These are phyloP conservation scores for Lepidonotus clava DNA, from an alignment of 2,888 invertebrate species.

Conservation along the genomic window DNA sequence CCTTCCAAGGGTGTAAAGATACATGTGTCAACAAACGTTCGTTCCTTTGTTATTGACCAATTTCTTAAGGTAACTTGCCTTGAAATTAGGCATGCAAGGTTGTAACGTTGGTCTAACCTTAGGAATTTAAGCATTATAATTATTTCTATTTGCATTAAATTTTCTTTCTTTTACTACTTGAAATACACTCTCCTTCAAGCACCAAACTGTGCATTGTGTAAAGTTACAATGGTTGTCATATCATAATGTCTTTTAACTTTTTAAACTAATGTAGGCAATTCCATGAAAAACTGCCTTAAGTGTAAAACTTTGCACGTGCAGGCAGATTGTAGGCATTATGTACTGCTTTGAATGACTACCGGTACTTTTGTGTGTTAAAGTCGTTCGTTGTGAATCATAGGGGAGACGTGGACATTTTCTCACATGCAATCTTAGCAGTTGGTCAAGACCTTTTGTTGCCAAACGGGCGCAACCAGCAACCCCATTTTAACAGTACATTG, in stretches of 20 bases:
- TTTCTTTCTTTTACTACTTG: not conserved
- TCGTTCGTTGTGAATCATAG: not conserved
- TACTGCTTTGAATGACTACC: not conserved
- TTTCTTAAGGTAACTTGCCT: not conserved
- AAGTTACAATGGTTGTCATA: not conserved
- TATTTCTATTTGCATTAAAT: not conserved
- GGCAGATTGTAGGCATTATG: not conserved
- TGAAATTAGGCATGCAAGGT: too few relatives aligned
- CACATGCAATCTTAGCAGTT: too few relatives aligned
- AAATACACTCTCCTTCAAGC: not conserved
- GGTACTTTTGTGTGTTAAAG: not conserved
- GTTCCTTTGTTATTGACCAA: not conserved
- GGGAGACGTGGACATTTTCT: not conserved
- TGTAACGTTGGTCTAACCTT: too few relatives aligned
- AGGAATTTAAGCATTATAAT: not conserved
- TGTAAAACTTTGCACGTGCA: not conserved
- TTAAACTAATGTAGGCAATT: not conserved
- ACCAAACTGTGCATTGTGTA: not conserved
- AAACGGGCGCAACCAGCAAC: too few relatives aligned
- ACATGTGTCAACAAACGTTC: not conserved
- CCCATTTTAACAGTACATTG: too few relatives aligned
- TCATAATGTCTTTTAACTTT: not conserved
- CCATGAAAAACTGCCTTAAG: not conserved
- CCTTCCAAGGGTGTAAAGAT: not conserved
- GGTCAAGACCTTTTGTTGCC: too few relatives aligned